phyloP scores from a whole-genome alignment of 2,888 invertebrate genomes.

The Sinodicranocentrus sp. region DNA sequence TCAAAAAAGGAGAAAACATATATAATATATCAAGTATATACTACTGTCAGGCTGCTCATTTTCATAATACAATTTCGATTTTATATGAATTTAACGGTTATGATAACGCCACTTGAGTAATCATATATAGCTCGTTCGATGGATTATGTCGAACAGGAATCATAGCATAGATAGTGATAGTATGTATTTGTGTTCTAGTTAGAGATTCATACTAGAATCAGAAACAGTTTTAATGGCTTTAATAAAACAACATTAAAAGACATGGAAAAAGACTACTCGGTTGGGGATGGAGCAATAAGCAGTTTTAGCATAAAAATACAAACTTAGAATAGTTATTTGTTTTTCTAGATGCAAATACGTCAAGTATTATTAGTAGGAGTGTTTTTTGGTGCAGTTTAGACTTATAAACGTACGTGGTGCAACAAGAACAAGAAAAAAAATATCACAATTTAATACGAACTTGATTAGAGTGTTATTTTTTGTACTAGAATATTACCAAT shows the following conservation, averaged over 20 bases:
- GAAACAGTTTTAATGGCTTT: slow-evolving; percentile 12
- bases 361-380: not conserved
- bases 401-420: slow-evolving; percentile 47
- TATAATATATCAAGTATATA: too few relatives aligned
- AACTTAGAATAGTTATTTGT: too few relatives aligned
- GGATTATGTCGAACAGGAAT: too few relatives aligned
- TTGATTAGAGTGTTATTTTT: slow-evolving; percentile 56
- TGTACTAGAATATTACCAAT: slow-evolving; percentile 37
- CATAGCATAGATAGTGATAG: too few relatives aligned
- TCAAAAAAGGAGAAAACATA: not conserved
- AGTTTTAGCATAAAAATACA: not conserved
- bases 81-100: too few relatives aligned
- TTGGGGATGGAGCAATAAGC: not conserved
- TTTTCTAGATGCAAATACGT: not conserved
- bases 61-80: too few relatives aligned
- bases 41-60: too few relatives aligned
- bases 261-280: slow-evolving; percentile 58
- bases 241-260: slow-evolving; percentile 45
- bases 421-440: slow-evolving; percentile 28
- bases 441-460: slow-evolving; percentile 19
- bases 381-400: not conserved
- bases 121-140: too few relatives aligned
- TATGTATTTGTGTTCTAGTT: not conserved
- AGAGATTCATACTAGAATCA: not conserved
- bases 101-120: too few relatives aligned